These are phyloP conservation scores for Callipepla californica DNA, from an alignment of 2,113 vertebrate species.

Conservation along the genomic window DNA sequence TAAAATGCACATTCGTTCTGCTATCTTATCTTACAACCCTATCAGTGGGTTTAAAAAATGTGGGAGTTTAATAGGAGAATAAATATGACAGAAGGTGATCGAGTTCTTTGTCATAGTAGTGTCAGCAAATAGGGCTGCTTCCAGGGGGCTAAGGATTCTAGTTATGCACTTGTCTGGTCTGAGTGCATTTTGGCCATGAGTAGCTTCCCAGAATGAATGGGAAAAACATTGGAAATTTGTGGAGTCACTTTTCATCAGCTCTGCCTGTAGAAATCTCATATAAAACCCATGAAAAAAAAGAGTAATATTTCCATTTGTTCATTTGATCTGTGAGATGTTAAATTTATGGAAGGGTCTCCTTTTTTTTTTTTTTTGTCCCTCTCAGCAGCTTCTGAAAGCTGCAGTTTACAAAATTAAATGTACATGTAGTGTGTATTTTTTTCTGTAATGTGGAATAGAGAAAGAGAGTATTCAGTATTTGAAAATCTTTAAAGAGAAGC, in stretches of 20 bases:
- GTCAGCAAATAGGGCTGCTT: neutral
- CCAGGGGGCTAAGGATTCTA: neutral
- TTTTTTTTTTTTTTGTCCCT: neutral
- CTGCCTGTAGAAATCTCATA: neutral
- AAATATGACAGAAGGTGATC: neutral
- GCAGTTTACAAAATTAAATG: neutral
- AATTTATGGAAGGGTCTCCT: neutral
- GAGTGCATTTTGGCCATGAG: neutral
- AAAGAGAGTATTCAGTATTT: neutral
- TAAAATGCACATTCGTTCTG: neutral
- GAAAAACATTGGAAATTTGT: neutral
- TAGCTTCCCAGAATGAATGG: neutral
- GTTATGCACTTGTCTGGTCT: neutral
- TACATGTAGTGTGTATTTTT: neutral
- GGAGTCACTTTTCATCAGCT: neutral
- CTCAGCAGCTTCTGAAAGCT: neutral
- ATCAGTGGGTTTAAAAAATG: neutral
- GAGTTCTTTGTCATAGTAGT: neutral
- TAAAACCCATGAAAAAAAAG: slow-evolving; percentile 5
- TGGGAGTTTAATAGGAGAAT: neutral
- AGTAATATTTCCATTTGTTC: neutral
- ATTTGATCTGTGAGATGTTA: neutral
- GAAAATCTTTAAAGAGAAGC: neutral
- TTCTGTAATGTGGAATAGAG: neutral
- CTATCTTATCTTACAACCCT: neutral